phyloP scores from a whole-genome alignment of 2,888 invertebrate genomes.

The Ischnus inquisitorius region DNA sequence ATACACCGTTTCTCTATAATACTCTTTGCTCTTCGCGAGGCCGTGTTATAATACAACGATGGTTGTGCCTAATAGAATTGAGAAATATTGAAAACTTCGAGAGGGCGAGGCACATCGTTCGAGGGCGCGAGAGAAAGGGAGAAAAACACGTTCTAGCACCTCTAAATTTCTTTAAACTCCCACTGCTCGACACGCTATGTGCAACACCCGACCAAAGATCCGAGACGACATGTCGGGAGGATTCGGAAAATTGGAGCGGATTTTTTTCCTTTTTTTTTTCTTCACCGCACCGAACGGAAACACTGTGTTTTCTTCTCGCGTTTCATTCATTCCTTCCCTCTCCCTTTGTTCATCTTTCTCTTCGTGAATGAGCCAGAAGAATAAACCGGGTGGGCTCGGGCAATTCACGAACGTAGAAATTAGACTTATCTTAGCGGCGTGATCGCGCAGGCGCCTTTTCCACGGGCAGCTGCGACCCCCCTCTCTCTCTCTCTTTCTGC shows the following conservation, averaged over 20 bases:
- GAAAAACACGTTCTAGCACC: constrained; percentile 59
- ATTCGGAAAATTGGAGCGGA: constrained; percentile 82
- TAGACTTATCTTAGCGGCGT: constrained; percentile 82
- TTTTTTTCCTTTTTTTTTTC: constrained; percentile 66
- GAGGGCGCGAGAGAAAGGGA: constrained; percentile 34
- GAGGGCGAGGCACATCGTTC: neutral
- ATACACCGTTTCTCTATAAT: constrained; percentile 46
- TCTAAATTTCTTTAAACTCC: constrained; percentile 55
- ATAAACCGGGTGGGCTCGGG: constrained; percentile 47
- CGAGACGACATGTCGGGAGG: constrained; percentile 35
- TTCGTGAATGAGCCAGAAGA: constrained; percentile 68
- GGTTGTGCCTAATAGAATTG: constrained; percentile 52
- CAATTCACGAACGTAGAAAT: constrained; percentile 77
- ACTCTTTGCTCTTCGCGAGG: constrained; percentile 49
- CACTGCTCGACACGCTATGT: constrained; percentile 63
- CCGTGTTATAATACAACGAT: constrained; percentile 43
- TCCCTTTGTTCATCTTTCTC: constrained; percentile 40
- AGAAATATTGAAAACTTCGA: constrained; percentile 24
- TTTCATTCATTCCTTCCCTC: constrained; percentile 41
- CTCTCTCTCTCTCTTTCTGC: no score
- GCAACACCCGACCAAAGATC: constrained; percentile 63
- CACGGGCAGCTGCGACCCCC: constrained; percentile 66
- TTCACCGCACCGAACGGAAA: constrained; percentile 60
- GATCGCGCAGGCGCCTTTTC: constrained; percentile 77
- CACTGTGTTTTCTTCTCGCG: constrained; percentile 8